These are phyloP conservation scores for Mactromeris polynyma DNA, from an alignment of 2,888 invertebrate species.

Conservation along the genomic window DNA sequence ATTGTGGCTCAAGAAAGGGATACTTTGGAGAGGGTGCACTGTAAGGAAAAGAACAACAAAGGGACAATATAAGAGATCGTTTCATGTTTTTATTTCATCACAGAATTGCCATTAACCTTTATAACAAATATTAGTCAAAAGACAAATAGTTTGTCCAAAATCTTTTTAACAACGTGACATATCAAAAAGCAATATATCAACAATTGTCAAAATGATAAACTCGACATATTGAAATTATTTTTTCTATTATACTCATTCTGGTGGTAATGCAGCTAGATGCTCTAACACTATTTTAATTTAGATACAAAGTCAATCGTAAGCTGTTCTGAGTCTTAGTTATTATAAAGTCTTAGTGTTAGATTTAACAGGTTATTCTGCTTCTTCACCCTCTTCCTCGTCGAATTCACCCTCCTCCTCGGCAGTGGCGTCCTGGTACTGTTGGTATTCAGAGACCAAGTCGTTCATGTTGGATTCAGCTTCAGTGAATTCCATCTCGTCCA, in stretches of 20 bases:
- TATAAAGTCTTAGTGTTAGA: neutral
- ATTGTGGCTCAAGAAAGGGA: too few relatives aligned
- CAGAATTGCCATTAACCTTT: neutral
- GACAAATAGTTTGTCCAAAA: neutral
- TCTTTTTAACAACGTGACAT: neutral
- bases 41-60: neutral
- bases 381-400: constrained; percentile 88
- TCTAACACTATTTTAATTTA: too few relatives aligned
- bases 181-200: constrained; percentile 13
- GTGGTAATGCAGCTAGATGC: neutral
- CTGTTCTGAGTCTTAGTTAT: neutral
- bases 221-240: neutral
- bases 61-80: neutral
- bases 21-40: too few relatives aligned
- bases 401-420: constrained; percentile 89
- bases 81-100: neutral
- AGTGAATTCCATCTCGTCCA: constrained; percentile 99
- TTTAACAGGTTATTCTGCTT: constrained; percentile 13
- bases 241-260: neutral
- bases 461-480: constrained; percentile 98
- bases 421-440: constrained; percentile 84
- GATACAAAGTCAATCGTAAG: neutral
- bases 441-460: constrained; percentile 88
- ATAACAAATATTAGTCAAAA: constrained; percentile 1
- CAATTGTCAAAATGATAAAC: neutral